Percentiles rank a stretch among this genome's conserved stretches.
phyloP scores from a whole-genome alignment of 2,797 vertebrate genomes.

The Anguilla megastoma region DNA sequence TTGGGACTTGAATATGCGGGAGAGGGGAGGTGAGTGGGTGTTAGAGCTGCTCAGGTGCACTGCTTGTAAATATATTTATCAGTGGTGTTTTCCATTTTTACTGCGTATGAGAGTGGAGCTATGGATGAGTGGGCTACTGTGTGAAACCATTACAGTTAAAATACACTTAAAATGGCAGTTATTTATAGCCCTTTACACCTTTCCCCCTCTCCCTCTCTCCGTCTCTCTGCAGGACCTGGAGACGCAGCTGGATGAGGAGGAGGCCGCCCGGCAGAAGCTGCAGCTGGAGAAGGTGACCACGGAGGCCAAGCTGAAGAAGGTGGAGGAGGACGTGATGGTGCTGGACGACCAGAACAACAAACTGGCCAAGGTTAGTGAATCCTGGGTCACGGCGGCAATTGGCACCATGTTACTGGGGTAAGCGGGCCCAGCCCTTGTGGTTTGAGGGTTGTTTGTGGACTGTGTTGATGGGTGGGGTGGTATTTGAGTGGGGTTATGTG shows the following conservation, averaged over 20 bases:
- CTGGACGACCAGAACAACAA: constrained; percentile 95
- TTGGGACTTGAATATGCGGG: background rate
- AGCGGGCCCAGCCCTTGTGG: background rate
- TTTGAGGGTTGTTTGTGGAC: background rate
- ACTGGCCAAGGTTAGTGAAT: constrained; percentile 79
- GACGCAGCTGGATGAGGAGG: constrained; percentile 96
- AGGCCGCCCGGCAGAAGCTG: constrained; percentile 91
- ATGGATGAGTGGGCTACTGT: background rate
- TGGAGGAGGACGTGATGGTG: constrained; percentile 91
- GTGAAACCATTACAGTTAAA: background rate
- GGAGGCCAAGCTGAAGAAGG: constrained; percentile 93
- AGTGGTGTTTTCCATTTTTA: background rate
- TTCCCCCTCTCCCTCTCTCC: background rate
- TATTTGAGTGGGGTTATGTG: background rate
- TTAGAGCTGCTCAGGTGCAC: background rate
- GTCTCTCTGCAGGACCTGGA: constrained; percentile 82
- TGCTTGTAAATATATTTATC: background rate
- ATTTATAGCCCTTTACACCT: background rate
- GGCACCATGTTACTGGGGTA: background rate
- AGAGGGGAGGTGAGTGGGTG: background rate
- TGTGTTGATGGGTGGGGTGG: background rate
- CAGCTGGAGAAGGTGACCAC: constrained; percentile 94
- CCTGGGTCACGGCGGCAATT: background rate
- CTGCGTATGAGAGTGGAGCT: background rate
- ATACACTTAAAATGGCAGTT: background rate